phyloP scores from a whole-genome alignment of 2,888 invertebrate genomes.

The Napeogenes inachia region DNA sequence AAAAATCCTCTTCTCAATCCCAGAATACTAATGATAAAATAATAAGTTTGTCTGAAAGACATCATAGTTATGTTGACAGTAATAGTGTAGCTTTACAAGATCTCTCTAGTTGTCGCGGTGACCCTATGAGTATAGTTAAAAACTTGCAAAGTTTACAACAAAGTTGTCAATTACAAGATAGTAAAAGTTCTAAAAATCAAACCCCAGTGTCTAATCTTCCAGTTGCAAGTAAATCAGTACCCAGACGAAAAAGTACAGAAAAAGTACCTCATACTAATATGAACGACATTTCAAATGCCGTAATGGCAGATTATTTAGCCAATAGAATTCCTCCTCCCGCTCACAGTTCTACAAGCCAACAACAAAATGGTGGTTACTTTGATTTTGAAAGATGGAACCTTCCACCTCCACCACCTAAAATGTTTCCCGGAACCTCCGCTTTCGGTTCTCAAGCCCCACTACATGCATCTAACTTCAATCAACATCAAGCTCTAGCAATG shows the following conservation, averaged over 20 bases:
- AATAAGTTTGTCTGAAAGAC: conserved; percentile 73
- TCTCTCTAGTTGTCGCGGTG: conserved; percentile 84
- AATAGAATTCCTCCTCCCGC: conserved; percentile 85
- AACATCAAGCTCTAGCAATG: conserved; percentile 82
- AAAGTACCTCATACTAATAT: conserved; percentile 64
- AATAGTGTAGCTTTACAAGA: conserved; percentile 81
- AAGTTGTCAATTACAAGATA: conserved; percentile 78
- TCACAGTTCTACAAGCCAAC: conserved; percentile 79
- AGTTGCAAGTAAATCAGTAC: conserved; percentile 46
- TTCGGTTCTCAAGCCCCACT: conserved; percentile 78
- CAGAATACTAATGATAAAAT: conserved; percentile 68
- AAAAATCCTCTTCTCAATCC: conserved; percentile 61
- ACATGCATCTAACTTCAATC: conserved; percentile 77
- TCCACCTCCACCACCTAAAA: conserved; percentile 82
- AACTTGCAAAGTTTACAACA: conserved; percentile 81
- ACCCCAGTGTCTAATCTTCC: conserved; percentile 46
- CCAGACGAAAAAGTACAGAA: conserved; percentile 81
- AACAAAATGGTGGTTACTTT: conserved; percentile 83
- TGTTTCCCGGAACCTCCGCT: conserved; percentile 79
- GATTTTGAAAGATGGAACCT: conserved; percentile 90
- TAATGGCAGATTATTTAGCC: conserved; percentile 75
- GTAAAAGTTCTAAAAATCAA: conserved; percentile 69
- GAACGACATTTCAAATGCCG: conserved; percentile 75
- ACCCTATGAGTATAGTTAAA: conserved; percentile 87
- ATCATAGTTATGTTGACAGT: conserved; percentile 80